phyloP scores from a whole-genome alignment of 2,888 invertebrate species.

The Sesia apiformis region DNA sequence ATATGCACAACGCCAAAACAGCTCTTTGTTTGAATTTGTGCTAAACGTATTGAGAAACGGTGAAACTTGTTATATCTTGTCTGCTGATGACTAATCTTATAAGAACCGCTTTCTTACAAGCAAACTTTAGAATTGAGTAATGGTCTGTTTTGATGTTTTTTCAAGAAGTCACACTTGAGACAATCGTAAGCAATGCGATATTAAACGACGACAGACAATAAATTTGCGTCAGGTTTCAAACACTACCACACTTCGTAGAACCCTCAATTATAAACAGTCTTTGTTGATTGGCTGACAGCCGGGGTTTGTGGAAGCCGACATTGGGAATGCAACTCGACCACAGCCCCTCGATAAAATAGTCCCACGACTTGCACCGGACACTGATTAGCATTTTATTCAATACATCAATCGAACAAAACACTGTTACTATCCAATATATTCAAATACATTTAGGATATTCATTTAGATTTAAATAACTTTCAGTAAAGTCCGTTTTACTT shows the following conservation, averaged over 20 bases:
- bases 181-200: not conserved
- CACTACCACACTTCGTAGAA: slow-evolving; percentile 41
- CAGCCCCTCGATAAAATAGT: slow-evolving; percentile 11
- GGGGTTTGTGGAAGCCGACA: slow-evolving; percentile 13
- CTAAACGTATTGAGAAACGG: not conserved
- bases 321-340: slow-evolving; percentile 15
- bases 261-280: slow-evolving; percentile 35
- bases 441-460: slow-evolving; percentile 19
- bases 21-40: not conserved
- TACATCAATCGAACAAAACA: slow-evolving; percentile 10
- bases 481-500: slow-evolving; percentile 59
- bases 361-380: slow-evolving; percentile 10
- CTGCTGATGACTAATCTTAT: not conserved
- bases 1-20: not conserved
- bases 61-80: not conserved
- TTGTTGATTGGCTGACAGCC: slow-evolving; percentile 21
- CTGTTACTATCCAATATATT: slow-evolving; percentile 5
- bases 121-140: not conserved
- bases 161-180: not conserved
- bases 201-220: slow-evolving; percentile 29
- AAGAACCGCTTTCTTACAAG: not conserved
- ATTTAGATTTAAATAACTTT: slow-evolving; percentile 14
- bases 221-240: slow-evolving; percentile 27
- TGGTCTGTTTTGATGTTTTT: no score
- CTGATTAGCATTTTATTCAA: slow-evolving; percentile 16